Evolutionary conservation across 1,140 invertebrate species (phyloP), one percentile per base, ranked within the genome.

Genomic region (Zaprionus inermis): DNA sequence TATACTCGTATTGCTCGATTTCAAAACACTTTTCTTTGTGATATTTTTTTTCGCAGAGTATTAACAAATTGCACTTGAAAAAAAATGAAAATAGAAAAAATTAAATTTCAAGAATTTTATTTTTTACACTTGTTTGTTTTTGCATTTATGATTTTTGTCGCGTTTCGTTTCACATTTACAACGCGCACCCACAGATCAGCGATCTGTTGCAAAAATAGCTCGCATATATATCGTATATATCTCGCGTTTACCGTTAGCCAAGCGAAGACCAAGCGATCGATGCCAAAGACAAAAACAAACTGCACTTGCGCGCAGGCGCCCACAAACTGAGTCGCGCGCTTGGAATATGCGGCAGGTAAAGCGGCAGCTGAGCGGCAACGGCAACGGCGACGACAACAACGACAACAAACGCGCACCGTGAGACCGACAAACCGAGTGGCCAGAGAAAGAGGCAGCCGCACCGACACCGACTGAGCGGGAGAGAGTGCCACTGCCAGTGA

Each of bases 261-360:
- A 76, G 46, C 32, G 57, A 51, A 69, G 46, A 60, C 64, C 64
- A 67, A 67, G 49, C 76, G 61, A 58, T 61, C 66, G 61, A 52
- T 36, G 59, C 60, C 54, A 36, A 59, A 76, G 60, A 76, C 52
- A 20, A 76, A 76, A 77, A 78, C 67, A 72, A 79, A 89, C 85
- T 89, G 84, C 84, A 89, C 84, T 81, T 89, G 84, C 84, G 84
- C 84, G 78, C 75, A 90, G 71, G 84, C 84, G 84, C 85, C 81
- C 85, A 81, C 84, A 74, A 89, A 89, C 84, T 90, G 78, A 89
- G 63, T 24, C 71, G 67, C 77, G 81, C 49, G 52, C 66, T 55
- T 69, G 71, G 69, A 81, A 89, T 84, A 72, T 84, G 81, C 63
- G 74, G 66, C 85, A 88, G 79, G 83, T 83, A 88, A 86, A 58